phyloP scores from a whole-genome alignment of 2,113 vertebrate genomes.

The Podocnemis expansa region DNA sequence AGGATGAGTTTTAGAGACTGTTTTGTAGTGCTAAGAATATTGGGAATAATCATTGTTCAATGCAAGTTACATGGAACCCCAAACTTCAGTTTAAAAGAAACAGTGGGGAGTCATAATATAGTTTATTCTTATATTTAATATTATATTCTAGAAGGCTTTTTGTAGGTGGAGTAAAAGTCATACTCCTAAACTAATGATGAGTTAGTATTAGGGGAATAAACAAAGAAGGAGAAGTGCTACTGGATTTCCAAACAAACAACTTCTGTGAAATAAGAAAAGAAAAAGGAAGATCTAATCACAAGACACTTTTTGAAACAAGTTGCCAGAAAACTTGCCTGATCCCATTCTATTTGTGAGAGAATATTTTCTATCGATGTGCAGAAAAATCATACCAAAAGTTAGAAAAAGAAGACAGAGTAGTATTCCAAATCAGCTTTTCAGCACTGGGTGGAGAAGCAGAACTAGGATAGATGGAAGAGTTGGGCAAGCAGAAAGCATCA shows the following conservation, averaged over 20 bases:
- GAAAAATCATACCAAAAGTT: not conserved
- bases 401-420: not conserved
- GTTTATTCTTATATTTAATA: not conserved
- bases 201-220: constrained; percentile 35
- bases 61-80: not conserved
- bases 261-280: not conserved
- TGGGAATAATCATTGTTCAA: not conserved
- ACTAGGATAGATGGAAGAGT: not conserved
- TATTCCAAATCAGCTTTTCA: not conserved
- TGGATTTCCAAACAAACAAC: not conserved
- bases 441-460: not conserved
- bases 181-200: not conserved
- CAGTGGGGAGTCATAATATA: not conserved
- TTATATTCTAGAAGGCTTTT: not conserved
- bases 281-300: not conserved
- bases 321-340: not conserved
- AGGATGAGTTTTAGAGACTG: not conserved
- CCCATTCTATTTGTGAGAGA: not conserved
- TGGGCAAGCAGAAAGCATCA: not conserved
- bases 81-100: not conserved
- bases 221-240: not conserved
- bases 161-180: not conserved
- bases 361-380: not conserved
- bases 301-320: constrained; percentile 9
- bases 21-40: not conserved